Base-by-base conservation (phyloP, 2,113 vertebrate genomes). In the Microtus oregoni region DNA sequence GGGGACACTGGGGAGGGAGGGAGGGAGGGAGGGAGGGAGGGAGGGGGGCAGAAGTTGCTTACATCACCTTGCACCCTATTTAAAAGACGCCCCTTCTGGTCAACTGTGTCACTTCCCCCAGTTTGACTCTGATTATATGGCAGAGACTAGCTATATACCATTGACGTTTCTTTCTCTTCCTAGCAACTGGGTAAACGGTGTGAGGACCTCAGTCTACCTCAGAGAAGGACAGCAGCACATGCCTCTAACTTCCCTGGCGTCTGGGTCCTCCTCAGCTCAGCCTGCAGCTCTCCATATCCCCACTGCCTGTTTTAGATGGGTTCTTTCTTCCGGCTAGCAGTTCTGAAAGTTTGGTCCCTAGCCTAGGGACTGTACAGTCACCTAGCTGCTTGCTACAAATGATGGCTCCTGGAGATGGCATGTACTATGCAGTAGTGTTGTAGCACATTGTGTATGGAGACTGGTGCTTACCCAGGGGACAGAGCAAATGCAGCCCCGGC, bases 251-350 rank as follows among this genome's bases (percentile, higher is more conserved):
- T 68, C 41, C 83, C 83, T 35, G 10, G 41, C 28, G 7, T 44
- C 82, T 10, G 44, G 58, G 8, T 61, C 26, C 7, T 87, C 12
- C 4, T 55, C 24, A 73, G 0, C 72, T 85, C 73, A 30, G 0
- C 26, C 0, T 20, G 1, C 50, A 15, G 2, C 26, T 35, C 12
- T 10, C 15, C 3, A 32, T 0, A 1, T 20, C 38, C 3, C 3
- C 3, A 11, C 78, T 15, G 35, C 86, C 63, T 12, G 7, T 47
- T 19, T 41, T 32, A 52, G 38, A 17, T 9, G 4, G 1, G 12
- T 41, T 61, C 9, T 15, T 26, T 14, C 8, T 41, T 12, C 2
- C 10, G 24, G 3, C 26, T 75, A 35, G 35, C 3, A 35, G 41
- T 58, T 90, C 87, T 90, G 38, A 35, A 75, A 52, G 24, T 19